Base-by-base conservation (phyloP, 2,797 vertebrate genomes). In the Peromyscus eremicus region DNA sequence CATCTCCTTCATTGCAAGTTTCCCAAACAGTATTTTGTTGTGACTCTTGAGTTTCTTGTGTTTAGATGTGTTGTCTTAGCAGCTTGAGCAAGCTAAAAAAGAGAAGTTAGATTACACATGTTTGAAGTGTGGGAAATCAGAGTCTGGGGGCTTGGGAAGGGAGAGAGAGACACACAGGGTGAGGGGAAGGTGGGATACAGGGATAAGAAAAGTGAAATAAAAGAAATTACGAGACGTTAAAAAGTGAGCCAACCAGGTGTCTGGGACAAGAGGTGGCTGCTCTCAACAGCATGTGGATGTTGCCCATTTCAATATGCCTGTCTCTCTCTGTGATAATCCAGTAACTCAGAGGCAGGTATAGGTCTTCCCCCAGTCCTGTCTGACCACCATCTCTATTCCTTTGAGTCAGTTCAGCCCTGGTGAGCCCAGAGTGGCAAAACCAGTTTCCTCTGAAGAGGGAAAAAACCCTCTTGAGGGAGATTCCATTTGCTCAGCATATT, bases 1-100 rank as follows among this genome's bases (percentile, higher is more conserved):
- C 40, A 92, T 90, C 34, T 93, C 37, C 75, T 97, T 95, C 62
- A 77, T 62, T 82, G n/a, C 43, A 91, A 82, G 85, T 19, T 71
- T 55, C 1, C 12, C 64, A 91, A 92, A 89, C 29, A 34, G 5
- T 95, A 6, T 79, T 87, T 55, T 12, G n/a, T 6, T 68, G 4
- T 52, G 82, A 73, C 37, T 82, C 37, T 43, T 75, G 21, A 19
- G 7, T 91, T 92, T 85, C 32, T 64, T 55, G 55, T 25, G 4
- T 5, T 95, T 90, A 55, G 17, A 34, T 12, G 21, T 21, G 5
- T 77, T 46, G 66, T 92, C 12, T 9, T 71, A 73, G 60, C 37
- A 92, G 12, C 57, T 77, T 77, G 19, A 79, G 29, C 79, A 11
- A 68, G 32, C 76, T 60, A 52, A 3, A 3, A 32, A 43, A 95